Base-by-base conservation (phyloP, 2,888 invertebrate species). In the Nomada lathburiana region DNA sequence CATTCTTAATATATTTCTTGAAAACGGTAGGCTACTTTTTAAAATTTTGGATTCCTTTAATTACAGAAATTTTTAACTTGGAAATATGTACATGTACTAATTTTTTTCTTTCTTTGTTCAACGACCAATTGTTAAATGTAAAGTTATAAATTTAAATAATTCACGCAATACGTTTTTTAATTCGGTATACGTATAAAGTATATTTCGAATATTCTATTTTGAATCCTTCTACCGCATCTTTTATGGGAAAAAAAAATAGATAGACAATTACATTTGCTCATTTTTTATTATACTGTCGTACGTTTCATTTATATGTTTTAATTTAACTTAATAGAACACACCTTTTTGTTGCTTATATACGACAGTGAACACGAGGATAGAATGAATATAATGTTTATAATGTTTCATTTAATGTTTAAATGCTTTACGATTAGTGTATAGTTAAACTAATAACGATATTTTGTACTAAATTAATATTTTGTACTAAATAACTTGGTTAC, bases 301-400 rank as follows among this genome's bases (percentile, higher is more conserved):
- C 52, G 55, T 10, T 69, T 50, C 53, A 78, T 1, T 47, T 18
- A 63, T 47, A 52, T 72, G 42, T 63, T 77, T 23, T 52, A 9
- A 77, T 68, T n/a, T 7, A 70, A 70, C 52, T 70, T 70, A 81
- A 73, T 20, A 1, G 44, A 29, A 23, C 18, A 72, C 16, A 4
- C 50, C 55, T 18, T 36, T 53, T 29, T 20, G 50, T 29, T 26
- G 26, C 9, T 44, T 50, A 62, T n/a, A 18, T 29, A 44, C 26
- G 55, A 29, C 16, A 47, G 20, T 11, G 9, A 68, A 72, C 23
- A 16, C 47, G 76, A 76, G 70, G 50, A n/a, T 47, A 71, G 63
- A 75, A 73, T 53, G 10, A 64, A 23, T 11, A 29, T 20, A 53
- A 26, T 4, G 20, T 60, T 11, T n/a, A n/a, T n/a, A n/a, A n/a